Evolutionary conservation across 2,797 vertebrate species (phyloP), one percentile per base, ranked within the genome.

Genomic region (Anguilla pacifica): DNA sequence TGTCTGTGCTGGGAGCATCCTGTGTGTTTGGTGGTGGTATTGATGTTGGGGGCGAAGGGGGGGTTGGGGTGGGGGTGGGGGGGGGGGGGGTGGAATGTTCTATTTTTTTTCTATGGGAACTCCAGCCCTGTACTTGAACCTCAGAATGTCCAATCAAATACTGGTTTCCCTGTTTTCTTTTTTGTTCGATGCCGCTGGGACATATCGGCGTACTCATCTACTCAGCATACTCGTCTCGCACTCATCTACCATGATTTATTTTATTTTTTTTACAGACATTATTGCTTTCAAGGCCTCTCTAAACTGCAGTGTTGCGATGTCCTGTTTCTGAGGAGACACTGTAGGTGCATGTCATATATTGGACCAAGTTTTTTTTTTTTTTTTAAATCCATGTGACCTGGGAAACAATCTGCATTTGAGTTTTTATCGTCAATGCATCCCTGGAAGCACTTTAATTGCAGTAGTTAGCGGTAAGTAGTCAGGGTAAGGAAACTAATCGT

Each of bases 1-100:
- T 51, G 55, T 82, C 43, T 55, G 72, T 87, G 86, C 88, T 83
- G 53, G 83, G 31, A 86, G 85, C 85, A 35, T 74, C 79, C 64
- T 72, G n/a, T 46, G 49, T 72, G 31, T 35, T 31, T 31, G 39
- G 39, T 39, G 39, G 2, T 39, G 39, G 39, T 39, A 39, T 39
- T 39, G 39, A 39, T 39, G 39, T 6, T 51, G 51, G 5, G 51
- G 51, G 51, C 39, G 2, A 39, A 39, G 39, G 10, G n/a, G n/a
- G n/a, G n/a, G n/a, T n/a, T n/a, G n/a, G n/a, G n/a, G n/a, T n/a
- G 31, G 70, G 31, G 70, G 70, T n/a, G 5, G 51, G 49, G 35
- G 35, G 1, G 9, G 49, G 51, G 51, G 51, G 9, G 9, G 6
- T 7, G 51, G 51, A 9, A 53, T 53, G 11, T 84, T 84, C 57